phyloP scores from a whole-genome alignment of 2,797 vertebrate species.

The Propithecus deckenii region DNA sequence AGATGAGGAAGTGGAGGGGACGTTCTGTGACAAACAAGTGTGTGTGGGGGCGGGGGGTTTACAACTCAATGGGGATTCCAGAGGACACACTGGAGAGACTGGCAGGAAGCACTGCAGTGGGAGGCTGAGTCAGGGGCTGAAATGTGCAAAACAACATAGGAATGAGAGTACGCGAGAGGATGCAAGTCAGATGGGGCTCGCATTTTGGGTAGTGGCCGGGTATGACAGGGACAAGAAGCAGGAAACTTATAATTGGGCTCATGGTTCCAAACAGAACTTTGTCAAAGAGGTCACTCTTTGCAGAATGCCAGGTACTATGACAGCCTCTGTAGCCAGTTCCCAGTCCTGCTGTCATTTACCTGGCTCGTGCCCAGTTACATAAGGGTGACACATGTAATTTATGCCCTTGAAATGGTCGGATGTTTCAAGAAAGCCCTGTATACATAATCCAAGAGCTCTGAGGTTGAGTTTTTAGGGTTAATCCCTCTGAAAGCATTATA shows the following conservation, averaged over 20 bases:
- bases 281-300: not conserved
- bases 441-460: not conserved
- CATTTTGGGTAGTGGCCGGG: not conserved
- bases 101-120: not conserved
- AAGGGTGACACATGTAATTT: not conserved
- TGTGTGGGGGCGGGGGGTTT: not conserved
- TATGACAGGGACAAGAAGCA: not conserved
- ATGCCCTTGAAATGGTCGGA: not conserved
- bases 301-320: not conserved
- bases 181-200: not conserved
- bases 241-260: not conserved
- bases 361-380: not conserved
- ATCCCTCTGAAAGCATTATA: not conserved
- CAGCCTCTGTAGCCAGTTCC: not conserved
- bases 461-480: not conserved
- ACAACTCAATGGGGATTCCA: not conserved
- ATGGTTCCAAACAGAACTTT: not conserved
- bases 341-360: not conserved
- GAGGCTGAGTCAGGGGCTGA: slow-evolving; percentile 31
- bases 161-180: not conserved
- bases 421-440: not conserved
- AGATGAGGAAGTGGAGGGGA: not conserved
- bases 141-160: not conserved
- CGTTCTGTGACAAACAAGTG: not conserved
- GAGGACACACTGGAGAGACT: not conserved